Conservation (phyloP, 35 echinoderm and acorn worm genomes). For the Ophiothrix spiculata region DNA sequence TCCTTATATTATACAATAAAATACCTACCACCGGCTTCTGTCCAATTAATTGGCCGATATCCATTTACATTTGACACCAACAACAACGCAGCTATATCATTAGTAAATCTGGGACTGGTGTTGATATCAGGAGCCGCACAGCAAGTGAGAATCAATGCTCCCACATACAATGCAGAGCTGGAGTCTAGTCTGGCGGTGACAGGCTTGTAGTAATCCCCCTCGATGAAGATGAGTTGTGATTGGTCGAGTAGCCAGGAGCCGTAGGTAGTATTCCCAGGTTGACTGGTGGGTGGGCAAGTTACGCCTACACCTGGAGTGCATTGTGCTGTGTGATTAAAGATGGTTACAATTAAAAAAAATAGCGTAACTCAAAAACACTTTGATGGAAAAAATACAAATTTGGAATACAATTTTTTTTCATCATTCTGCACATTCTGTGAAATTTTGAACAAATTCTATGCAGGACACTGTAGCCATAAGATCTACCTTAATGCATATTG, state of each 20-base stretch:
- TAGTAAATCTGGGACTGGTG: conserved; percentile 74
- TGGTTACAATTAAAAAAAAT: no score
- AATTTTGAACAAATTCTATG: no score
- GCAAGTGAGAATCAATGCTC: conserved; percentile 67
- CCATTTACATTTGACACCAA: conserved; percentile 46
- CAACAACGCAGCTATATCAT: conserved; percentile 47
- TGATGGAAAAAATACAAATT: no score
- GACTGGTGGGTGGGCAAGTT: background rate
- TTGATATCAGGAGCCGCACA: conserved; percentile 68
- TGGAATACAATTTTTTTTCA: no score
- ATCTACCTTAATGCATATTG: no score
- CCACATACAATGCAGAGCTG: conserved; percentile 3
- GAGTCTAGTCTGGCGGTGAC: conserved; percentile 31
- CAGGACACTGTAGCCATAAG: no score
- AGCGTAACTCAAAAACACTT: no score
- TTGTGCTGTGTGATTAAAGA: no score
- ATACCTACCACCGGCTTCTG: conserved; percentile 35
- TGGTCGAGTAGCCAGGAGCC: conserved; percentile 28
- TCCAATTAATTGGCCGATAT: conserved; percentile 49
- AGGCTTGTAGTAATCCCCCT: conserved; percentile 64
- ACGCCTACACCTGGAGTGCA: background rate
- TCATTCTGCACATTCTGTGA: no score
- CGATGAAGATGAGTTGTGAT: conserved; percentile 57
- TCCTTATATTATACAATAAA: background rate
- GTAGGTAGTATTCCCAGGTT: background rate